Evolutionary conservation across 2,113 vertebrate genomes (phyloP), one percentile per base, ranked within the genome.

Genomic region (Gymnorhina tibicen): DNA sequence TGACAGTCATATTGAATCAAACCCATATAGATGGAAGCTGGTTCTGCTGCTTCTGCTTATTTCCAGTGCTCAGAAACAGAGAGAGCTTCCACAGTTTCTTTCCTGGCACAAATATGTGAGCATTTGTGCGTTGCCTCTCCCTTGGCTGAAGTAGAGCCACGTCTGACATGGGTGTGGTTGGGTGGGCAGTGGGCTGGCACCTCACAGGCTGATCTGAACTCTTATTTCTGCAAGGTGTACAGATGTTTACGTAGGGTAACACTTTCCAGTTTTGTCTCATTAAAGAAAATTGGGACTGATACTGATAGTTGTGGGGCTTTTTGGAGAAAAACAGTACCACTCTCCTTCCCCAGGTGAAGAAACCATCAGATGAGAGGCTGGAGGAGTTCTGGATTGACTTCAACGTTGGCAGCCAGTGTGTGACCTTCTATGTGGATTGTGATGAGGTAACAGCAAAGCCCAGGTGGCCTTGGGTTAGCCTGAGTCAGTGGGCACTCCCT

Each of bases 311-410:
- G 13, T 28, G 42, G 6, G 6, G 1, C 10, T 39, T 56, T 18
- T 35, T 24, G 63, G 73, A 62, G 47, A 77, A 21, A 4, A 28
- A 7, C 10, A 62, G 11, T 7, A 2, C 8, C 7, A 4, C 13
- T 87, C 5, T 60, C 90, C 24, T 94, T 91, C 69, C 27, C 12
- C 52, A 99, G 99, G 96, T 99, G 81, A 98, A 97, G 88, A 98
- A 98, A 76, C 99, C 99, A 8, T 92, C 97, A 0, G 99, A 99
- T 30, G 98, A 99, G 35, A 98, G 98, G 44, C 95, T 99, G 82
- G 98, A 99, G 21, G 76, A 98, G 56, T 99, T 99, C 93, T 99
- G 99, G 99, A 98, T 99, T 4, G 99, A 99, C 83, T 99, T 99
- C 85, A 99, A 99, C 8, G 9, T 95, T 1, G 98, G 98, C 46